These are phyloP conservation scores for Mallotus villosus DNA, from an alignment of 2,797 vertebrate species.

Conservation along the genomic window DNA sequence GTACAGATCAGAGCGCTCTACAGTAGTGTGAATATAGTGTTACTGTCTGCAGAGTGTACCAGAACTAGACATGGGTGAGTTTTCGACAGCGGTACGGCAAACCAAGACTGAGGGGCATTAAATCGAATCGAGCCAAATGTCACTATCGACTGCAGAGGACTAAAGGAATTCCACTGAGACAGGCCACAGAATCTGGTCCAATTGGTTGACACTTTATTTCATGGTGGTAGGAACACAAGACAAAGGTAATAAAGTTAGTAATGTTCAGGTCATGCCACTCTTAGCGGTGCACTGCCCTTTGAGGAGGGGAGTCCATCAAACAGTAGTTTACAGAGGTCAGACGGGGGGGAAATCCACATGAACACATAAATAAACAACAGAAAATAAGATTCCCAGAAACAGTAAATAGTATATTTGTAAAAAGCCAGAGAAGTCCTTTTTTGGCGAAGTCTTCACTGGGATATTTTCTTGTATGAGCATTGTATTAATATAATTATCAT, in stretches of 20 bases:
- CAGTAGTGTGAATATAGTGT: not conserved
- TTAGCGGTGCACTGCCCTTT: constrained; percentile 78
- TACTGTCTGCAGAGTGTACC: too few relatives aligned
- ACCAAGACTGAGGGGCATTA: too few relatives aligned
- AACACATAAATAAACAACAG: constrained; percentile 84
- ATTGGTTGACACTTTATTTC: constrained; percentile 93
- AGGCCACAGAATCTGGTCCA: constrained; percentile 41
- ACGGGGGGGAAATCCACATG: constrained; percentile 74
- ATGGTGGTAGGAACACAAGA: constrained; percentile 91
- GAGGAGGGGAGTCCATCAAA: constrained; percentile 74
- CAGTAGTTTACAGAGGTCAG: constrained; percentile 85
- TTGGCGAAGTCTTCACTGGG: constrained; percentile 50
- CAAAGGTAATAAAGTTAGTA: constrained; percentile 94
- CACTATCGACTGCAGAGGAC: not conserved
- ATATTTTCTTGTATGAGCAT: constrained; percentile 65
- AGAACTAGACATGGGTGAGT: too few relatives aligned
- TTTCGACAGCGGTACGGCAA: too few relatives aligned
- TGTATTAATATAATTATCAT: constrained; percentile 75
- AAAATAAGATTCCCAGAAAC: constrained; percentile 73
- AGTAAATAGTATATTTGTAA: constrained; percentile 72
- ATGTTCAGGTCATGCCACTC: constrained; percentile 87
- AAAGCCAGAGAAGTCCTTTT: constrained; percentile 63
- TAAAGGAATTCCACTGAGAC: constrained; percentile 18
- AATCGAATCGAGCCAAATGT: not conserved
- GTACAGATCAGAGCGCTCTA: not conserved